Conservation (phyloP, 1,140 invertebrate genomes). For the Lepidurus arcticus region DNA sequence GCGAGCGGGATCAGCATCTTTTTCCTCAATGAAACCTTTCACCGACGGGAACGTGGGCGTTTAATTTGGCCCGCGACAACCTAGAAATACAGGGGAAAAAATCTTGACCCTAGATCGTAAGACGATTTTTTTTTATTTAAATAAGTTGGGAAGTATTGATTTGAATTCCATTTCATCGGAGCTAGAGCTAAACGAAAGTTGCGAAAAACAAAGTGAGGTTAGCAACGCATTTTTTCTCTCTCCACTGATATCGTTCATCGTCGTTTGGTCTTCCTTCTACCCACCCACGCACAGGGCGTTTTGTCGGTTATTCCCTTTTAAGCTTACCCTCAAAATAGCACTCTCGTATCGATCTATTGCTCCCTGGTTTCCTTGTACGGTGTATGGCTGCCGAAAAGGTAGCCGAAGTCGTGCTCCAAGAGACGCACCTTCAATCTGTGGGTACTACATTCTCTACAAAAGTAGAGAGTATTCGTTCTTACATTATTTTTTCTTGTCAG, state of each 20-base stretch:
- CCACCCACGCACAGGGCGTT: not conserved
- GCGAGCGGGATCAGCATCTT: not conserved
- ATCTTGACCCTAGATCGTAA: too few species aligned
- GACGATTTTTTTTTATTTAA: too few species aligned
- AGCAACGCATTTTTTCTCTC: not conserved
- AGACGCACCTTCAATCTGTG: not conserved
- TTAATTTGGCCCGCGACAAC: not conserved
- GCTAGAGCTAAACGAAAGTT: not conserved
- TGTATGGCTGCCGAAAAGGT: not conserved
- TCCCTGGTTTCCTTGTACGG: not conserved
- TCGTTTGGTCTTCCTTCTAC: not conserved
- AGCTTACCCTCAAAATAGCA: slow-evolving; percentile 2
- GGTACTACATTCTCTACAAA: too few species aligned
- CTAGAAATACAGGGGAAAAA: not conserved
- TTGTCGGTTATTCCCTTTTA: not conserved
- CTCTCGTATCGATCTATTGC: slow-evolving; percentile 3
- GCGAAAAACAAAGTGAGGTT: not conserved
- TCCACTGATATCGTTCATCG: not conserved
- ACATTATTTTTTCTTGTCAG: too few species aligned
- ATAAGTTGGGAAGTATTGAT: not conserved
- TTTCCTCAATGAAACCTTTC: slow-evolving; percentile 15
- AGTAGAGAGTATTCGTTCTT: too few species aligned
- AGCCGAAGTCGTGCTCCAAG: not conserved
- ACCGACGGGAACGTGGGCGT: not conserved
- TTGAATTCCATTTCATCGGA: not conserved